phyloP scores from a whole-genome alignment of 64 coral and sea anemone species.

The Dendrophyllia cribrosa region DNA sequence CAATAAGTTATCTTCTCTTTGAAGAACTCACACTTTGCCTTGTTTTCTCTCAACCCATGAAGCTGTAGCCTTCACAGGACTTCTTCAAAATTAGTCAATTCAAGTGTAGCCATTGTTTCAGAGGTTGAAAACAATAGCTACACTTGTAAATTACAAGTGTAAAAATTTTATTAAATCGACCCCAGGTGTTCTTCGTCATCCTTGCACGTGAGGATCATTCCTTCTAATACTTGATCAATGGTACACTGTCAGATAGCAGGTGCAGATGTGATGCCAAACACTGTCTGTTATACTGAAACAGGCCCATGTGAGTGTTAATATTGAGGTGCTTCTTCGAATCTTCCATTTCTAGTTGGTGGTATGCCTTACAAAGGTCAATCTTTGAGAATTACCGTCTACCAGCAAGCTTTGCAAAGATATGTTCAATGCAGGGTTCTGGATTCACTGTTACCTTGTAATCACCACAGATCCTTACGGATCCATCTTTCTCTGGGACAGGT shows the following conservation, averaged over 20 bases:
- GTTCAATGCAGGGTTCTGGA: constrained; percentile 17
- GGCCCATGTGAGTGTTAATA: not conserved
- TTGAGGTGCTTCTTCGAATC: no score
- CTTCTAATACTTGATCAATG: constrained; percentile 20
- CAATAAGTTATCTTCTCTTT: no score
- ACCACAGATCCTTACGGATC: constrained; percentile 1
- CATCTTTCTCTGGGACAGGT: constrained; percentile 9
- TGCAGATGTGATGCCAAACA: not conserved
- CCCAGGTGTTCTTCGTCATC: constrained; percentile 14
- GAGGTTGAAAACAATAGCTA: no score
- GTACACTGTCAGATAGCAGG: constrained; percentile 9
- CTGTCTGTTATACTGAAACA: not conserved
- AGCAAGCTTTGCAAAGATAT: constrained; percentile 29
- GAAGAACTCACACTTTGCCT: no score
- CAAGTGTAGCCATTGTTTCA: no score
- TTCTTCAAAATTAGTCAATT: constrained; percentile 18
- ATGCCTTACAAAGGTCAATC: not conserved
- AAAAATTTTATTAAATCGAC: no score
- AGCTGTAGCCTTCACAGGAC: no score
- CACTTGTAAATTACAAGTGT: no score
- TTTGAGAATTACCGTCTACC: constrained; percentile 38
- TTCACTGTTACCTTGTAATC: constrained; percentile 50
- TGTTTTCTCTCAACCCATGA: no score
- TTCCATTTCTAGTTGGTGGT: not conserved
- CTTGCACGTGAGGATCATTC: constrained; percentile 29